A percentile compares a stretch with the other conserved stretches of the same genome.
Conservation (phyloP, 1,140 invertebrate genomes). For the Bombyx mandarina region DNA sequence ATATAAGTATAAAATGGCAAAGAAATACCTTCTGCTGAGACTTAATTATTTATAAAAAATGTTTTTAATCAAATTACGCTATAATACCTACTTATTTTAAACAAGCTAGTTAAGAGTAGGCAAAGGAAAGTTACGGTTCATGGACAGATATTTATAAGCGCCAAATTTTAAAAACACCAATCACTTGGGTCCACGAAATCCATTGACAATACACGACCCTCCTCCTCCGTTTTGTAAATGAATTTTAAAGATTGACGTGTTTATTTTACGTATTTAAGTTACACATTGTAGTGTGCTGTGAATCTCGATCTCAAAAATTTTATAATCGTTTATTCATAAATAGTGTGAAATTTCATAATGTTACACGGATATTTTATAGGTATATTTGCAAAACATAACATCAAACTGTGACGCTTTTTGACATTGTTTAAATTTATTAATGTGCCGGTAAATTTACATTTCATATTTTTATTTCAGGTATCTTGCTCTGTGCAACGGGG, state of each 20-base stretch:
- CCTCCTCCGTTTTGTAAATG: too few relatives aligned
- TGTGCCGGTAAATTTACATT: slow-evolving; percentile 29
- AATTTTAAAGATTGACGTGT: slow-evolving; percentile 50
- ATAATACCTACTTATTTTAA: too few relatives aligned
- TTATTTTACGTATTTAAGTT: slow-evolving; percentile 26
- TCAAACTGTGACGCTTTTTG: slow-evolving; percentile 25
- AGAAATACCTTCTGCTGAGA: too few relatives aligned
- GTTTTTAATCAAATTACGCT: too few relatives aligned
- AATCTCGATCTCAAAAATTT: slow-evolving; percentile 9
- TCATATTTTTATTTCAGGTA: slow-evolving; percentile 39
- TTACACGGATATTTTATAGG: slow-evolving; percentile 40
- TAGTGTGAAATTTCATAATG: slow-evolving; percentile 37
- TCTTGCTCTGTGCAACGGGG: slow-evolving; percentile 48
- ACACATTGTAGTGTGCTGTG: not conserved
- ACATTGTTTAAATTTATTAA: slow-evolving; percentile 1
- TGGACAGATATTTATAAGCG: slow-evolving; percentile 3
- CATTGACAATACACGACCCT: slow-evolving; percentile 46
- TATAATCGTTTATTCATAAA: slow-evolving; percentile 11
- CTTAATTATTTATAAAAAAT: too few relatives aligned
- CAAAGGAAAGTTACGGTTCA: too few relatives aligned
- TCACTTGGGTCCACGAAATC: slow-evolving; percentile 54
- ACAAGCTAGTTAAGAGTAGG: too few relatives aligned
- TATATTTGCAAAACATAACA: slow-evolving; percentile 49
- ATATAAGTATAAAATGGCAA: too few relatives aligned
- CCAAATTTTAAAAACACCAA: slow-evolving; percentile 41